phyloP scores from a whole-genome alignment of 2,888 invertebrate genomes.

The Xestia ashworthii region DNA sequence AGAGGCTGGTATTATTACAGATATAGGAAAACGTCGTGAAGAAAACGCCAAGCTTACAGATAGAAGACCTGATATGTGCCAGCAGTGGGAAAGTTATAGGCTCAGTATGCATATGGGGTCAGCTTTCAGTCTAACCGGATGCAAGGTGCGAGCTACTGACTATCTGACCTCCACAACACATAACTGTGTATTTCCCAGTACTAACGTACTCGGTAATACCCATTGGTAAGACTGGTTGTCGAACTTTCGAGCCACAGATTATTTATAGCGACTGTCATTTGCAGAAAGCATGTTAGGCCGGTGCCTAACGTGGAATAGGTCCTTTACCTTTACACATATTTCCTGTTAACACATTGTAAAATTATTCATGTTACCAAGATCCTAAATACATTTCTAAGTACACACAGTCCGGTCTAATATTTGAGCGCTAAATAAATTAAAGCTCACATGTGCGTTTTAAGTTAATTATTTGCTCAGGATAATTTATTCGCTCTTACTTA shows the following conservation, averaged over 20 bases:
- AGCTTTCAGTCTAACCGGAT: neutral
- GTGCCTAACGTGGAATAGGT: neutral
- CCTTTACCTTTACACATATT: neutral
- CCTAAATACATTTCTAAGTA: slow-evolving; percentile 30
- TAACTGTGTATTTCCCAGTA: too few species aligned
- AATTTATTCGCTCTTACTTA: slow-evolving; percentile 19
- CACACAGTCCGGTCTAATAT: slow-evolving; percentile 44
- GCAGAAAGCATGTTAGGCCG: too few species aligned
- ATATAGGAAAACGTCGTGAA: too few species aligned
- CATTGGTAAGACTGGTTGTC: neutral
- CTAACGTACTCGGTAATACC: too few species aligned
- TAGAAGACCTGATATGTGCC: too few species aligned
- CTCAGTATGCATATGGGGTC: neutral
- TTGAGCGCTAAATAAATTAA: slow-evolving; percentile 51
- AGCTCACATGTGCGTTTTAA: slow-evolving; percentile 37
- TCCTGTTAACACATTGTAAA: neutral
- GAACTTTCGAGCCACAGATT: neutral
- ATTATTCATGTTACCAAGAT: neutral
- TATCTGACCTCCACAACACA: neutral
- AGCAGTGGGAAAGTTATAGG: too few species aligned
- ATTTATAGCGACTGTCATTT: neutral
- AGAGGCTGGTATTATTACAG: too few species aligned
- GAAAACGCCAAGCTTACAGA: too few species aligned
- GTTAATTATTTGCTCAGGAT: slow-evolving; percentile 62
- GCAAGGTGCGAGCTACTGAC: too few species aligned